Conservation (phyloP, 1,140 invertebrate genomes). For the Eueides isabella region DNA sequence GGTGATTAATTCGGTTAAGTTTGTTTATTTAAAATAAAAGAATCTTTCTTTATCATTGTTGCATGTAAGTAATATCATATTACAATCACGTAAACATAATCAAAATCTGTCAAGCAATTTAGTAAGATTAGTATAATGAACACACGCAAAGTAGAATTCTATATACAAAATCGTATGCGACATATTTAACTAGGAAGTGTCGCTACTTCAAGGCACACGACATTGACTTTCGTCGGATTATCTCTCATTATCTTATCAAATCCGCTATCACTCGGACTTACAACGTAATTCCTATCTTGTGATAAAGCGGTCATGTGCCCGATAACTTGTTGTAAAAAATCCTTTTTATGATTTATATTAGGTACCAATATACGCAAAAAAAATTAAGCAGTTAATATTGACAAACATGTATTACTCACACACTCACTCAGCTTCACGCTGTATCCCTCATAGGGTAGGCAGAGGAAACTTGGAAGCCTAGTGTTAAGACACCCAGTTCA, state of each 20-base stretch:
- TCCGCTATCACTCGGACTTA: slow-evolving; percentile 17
- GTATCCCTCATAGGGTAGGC: no score
- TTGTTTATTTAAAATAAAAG: no score
- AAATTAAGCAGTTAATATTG: no score
- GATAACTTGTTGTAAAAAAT: slow-evolving; percentile 16
- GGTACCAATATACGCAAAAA: no score
- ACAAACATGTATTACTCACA: no score
- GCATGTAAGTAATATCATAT: no score
- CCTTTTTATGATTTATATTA: background rate
- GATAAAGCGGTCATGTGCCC: slow-evolving; percentile 32
- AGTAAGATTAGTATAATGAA: background rate
- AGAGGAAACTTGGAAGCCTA: no score
- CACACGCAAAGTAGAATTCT: background rate
- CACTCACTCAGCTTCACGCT: no score
- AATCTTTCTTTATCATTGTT: no score
- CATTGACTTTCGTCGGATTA: slow-evolving; percentile 32
- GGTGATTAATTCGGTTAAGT: no score
- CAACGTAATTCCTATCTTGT: slow-evolving; percentile 16
- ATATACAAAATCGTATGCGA: background rate
- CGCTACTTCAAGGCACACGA: slow-evolving; percentile 13
- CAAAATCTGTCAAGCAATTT: background rate
- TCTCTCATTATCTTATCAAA: slow-evolving; percentile 23
- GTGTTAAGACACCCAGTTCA: no score
- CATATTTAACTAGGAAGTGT: slow-evolving; percentile 13
- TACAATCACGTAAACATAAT: no score